Evolutionary conservation across 2,888 invertebrate species (phyloP), one percentile per base, ranked within the genome.

Genomic region (Panopea generosa): DNA sequence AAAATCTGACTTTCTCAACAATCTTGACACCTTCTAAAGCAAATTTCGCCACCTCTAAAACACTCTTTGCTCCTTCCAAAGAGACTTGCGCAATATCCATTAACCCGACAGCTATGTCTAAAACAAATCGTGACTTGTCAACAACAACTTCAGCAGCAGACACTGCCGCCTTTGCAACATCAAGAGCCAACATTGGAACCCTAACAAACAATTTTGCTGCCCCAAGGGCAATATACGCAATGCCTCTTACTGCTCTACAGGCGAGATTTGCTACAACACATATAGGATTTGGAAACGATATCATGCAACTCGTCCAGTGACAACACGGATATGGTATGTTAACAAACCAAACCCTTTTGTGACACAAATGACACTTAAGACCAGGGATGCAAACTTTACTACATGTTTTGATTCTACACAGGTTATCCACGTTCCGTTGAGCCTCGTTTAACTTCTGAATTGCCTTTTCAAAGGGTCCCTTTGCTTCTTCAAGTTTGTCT

Each of bases 361-460:
- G 2, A 47, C 83, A 83, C 27, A 38, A 52, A 18, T 27, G 33
- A 22, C 56, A 65, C 55, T 76, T 72, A 11, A 81, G 18, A 18
- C 81, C 79, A 26, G 74, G 77, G 29, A 83, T 60, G 43, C 83
- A 83, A 11, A 81, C 33, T 7, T 45, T 47, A 2, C 22, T 16
- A 40, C 83, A 83, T 6, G 26, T 14, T 65, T 47, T 76, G 6
- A 83, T 83, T 38, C 43, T 57, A 50, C 83, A 83, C 7, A 83
- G 59, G 29, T 73, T 76, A 62, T 83, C 81, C 14, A 83, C 70
- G 2, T 72, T 71, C 61, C 55, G 70, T 26, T 83, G 76, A 6
- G 81, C 83, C 14, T 26, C 27, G 1, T 60, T 52, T 1, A 83
- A 52, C 49, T 59, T 65, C 49, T 55, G 52, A 6, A 79, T 9